Evolutionary conservation across 2,797 vertebrate genomes (phyloP).

Genomic region (Sebastes reedi): DNA sequence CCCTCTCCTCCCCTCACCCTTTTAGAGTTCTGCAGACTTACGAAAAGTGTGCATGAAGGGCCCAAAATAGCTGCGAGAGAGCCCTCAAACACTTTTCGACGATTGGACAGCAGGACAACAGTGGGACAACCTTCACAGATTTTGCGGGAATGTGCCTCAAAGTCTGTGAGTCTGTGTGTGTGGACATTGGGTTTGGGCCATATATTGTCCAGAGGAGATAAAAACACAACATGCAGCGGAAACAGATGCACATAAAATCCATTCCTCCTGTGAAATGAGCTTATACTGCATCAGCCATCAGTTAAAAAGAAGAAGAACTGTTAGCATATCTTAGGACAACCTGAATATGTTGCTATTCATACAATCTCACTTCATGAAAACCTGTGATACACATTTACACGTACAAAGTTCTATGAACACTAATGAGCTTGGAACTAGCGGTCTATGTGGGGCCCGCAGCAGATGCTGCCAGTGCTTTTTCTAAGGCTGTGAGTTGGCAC

Average conservation of each 20-base stretch:
- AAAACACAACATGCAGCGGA: background rate
- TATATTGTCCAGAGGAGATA: background rate
- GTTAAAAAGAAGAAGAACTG: background rate
- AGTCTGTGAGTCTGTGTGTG: too few relatives aligned
- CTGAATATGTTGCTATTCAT: background rate
- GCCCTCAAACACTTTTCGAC: too few relatives aligned
- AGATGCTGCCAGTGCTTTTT: slow-evolving; percentile 1
- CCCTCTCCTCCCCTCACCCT: too few relatives aligned
- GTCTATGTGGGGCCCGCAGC: background rate
- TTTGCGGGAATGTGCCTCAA: too few relatives aligned
- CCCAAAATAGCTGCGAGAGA: too few relatives aligned
- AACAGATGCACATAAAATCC: background rate
- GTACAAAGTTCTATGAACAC: background rate
- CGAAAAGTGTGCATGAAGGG: too few relatives aligned
- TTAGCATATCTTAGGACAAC: background rate
- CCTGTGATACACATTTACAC: background rate
- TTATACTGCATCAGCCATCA: background rate
- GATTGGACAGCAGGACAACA: too few relatives aligned
- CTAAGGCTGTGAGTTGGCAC: background rate
- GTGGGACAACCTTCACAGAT: too few relatives aligned
- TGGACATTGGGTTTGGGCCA: too few relatives aligned
- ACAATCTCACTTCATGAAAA: background rate
- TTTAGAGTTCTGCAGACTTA: too few relatives aligned
- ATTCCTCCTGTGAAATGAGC: background rate
- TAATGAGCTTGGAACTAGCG: background rate